Percentiles rank a stretch among this genome's conserved stretches.
Evolutionary conservation across 2,888 invertebrate species (phyloP).

Genomic region (Parasteatoda lunata): DNA sequence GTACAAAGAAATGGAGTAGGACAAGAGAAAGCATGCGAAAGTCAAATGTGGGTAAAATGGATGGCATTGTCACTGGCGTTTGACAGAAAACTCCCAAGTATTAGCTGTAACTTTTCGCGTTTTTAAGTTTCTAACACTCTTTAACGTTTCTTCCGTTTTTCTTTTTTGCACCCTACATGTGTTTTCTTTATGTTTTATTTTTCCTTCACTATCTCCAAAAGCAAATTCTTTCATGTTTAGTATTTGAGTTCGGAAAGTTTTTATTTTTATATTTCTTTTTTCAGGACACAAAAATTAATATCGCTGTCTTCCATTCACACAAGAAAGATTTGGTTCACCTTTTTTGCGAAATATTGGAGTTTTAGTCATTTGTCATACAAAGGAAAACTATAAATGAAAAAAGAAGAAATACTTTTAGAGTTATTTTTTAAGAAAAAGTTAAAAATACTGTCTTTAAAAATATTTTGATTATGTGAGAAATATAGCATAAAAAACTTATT

Average conservation of each 20-base stretch:
- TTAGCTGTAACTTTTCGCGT: conserved; percentile 41
- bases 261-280: not conserved
- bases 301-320: not conserved
- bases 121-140: conserved; percentile 6
- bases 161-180: not conserved
- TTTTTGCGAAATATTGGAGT: not conserved
- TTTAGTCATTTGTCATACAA: not conserved
- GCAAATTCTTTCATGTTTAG: not conserved
- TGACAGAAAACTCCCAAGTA: conserved; percentile 39
- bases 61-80: conserved; percentile 40
- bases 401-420: not conserved
- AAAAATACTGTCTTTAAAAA: not conserved
- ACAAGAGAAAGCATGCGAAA: conserved; percentile 5
- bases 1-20: conserved; percentile 7
- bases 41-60: conserved; percentile 40
- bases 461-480: no score
- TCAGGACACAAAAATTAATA: not conserved
- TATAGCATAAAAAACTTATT: no score
- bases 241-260: not conserved
- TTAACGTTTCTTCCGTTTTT: not conserved
- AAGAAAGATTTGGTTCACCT: not conserved
- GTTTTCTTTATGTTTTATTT: not conserved
- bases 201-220: not conserved
- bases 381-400: not conserved
- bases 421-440: not conserved